Conservation (phyloP, 2,113 vertebrate species). For the Notothenia rossii region DNA sequence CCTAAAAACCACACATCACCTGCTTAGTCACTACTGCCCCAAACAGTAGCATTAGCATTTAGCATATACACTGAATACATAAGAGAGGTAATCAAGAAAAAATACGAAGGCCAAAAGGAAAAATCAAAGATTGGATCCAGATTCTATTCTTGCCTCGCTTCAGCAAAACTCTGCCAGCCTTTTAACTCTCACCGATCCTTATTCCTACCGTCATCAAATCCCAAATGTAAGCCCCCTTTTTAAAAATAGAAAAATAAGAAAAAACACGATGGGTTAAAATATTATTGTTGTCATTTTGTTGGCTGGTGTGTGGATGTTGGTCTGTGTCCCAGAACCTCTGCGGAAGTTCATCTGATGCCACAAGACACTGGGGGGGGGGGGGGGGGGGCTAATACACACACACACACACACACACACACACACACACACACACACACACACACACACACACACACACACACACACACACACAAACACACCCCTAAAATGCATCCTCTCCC, state of each 20-base stretch:
- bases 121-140: not conserved
- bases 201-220: conserved; percentile 44
- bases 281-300: conserved; percentile 50
- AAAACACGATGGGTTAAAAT: no score
- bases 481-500: conserved; percentile 36
- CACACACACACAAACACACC: no score
- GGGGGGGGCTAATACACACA: no score
- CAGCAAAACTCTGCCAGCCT: conserved; percentile 10
- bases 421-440: conserved; percentile 7
- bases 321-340: conserved; percentile 48
- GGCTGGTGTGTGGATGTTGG: conserved; percentile 50
- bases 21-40: no score
- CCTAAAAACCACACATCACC: not conserved
- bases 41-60: no score
- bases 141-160: conserved; percentile 18
- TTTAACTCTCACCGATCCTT: conserved; percentile 26
- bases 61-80: no score
- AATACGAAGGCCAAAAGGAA: no score
- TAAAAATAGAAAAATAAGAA: no score
- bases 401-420: conserved; percentile 37
- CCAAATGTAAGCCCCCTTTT: not conserved
- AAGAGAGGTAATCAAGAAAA: not conserved
- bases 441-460: conserved; percentile 2
- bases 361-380: no score
- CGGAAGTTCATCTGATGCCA: conserved; percentile 49